Evolutionary conservation across 2,797 vertebrate species (phyloP).

Genomic region (Falco rusticolus): DNA sequence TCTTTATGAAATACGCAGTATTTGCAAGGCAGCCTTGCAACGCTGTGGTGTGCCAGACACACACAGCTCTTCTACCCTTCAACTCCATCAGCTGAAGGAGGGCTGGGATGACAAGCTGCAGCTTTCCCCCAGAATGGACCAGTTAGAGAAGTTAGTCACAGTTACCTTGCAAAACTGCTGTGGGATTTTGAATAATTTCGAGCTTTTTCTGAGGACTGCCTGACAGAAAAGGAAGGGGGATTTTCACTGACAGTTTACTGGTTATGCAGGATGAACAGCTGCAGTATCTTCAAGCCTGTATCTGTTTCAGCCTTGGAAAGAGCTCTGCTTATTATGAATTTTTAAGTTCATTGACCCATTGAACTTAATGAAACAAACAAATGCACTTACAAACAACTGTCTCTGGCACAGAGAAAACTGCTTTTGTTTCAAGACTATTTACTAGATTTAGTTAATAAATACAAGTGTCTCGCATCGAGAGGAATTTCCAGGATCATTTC

Average conservation of each 20-base stretch:
- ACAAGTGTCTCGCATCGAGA: background rate
- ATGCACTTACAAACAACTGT: background rate
- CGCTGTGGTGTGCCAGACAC: background rate
- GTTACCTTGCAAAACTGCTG: background rate
- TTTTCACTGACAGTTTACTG: conserved; percentile 6
- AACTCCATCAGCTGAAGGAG: background rate
- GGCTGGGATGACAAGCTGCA: background rate
- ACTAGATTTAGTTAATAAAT: conserved; percentile 13
- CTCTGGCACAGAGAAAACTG: conserved; percentile 45
- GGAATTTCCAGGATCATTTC: conserved; percentile 56
- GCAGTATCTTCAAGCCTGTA: background rate
- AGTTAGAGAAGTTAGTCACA: conserved; percentile 6
- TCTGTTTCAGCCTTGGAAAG: conserved; percentile 31
- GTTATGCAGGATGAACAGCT: rapidly evolving
- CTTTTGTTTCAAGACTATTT: conserved; percentile 59
- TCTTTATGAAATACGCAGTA: rapidly evolving
- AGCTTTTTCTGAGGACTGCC: conserved; percentile 5
- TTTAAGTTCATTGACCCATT: background rate
- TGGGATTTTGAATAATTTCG: background rate
- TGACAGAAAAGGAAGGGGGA: background rate
- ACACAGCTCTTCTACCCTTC: background rate
- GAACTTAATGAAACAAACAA: background rate
- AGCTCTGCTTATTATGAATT: conserved; percentile 1
- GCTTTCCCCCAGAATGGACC: background rate
- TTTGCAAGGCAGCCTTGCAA: background rate